Base-by-base conservation (phyloP, 2,888 invertebrate species). In the Drosophila parthenogenetica region DNA sequence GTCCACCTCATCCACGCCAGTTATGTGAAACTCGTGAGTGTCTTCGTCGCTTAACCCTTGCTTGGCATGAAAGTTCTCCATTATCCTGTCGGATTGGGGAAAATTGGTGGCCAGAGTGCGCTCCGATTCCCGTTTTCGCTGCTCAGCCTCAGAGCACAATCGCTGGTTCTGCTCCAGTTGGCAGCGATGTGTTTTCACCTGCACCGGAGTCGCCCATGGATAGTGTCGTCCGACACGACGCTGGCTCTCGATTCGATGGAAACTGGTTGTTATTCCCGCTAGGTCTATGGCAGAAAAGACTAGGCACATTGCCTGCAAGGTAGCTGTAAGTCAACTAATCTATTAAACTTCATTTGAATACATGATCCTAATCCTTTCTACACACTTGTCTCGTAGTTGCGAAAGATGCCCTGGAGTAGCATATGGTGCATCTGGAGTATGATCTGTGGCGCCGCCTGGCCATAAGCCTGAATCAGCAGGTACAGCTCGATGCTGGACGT, bases 211-310 rank as follows among this genome's bases (percentile, higher is more conserved):
- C 19, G 94, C 94, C 96, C 96, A 97, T 2, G 96, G 96, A 90
- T 96, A 95, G 86, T 93, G 94, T 49, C 94, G 94, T 0, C 96
- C 96, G 55, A 94, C 94, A 35, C 95, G 88, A 83, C 95, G 95
- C 92, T 96, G 96, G 75, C 96, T 94, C 92, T 96, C 96, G 88
- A 96, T 96, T 87, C 96, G 94, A 91, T 96, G 95, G 87, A 95
- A 96, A 22, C 94, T 93, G 25, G 95, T 94, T 14, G 96, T 95
- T 40, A 95, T 95, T 60, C 94, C 94, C 0, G 96, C 94, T 93
- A 96, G 93, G 86, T 95, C 94, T 25, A 95, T 93, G 37, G 95
- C 93, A 2, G 96, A 95, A 73, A 95, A 94, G 1, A 95, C 87
- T 64, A 96, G 93, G 82, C 95, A 95, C 3, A 95, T 91, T 10